Base-by-base conservation (phyloP, 64 coral and sea anemone genomes). In the Actinia equina region DNA sequence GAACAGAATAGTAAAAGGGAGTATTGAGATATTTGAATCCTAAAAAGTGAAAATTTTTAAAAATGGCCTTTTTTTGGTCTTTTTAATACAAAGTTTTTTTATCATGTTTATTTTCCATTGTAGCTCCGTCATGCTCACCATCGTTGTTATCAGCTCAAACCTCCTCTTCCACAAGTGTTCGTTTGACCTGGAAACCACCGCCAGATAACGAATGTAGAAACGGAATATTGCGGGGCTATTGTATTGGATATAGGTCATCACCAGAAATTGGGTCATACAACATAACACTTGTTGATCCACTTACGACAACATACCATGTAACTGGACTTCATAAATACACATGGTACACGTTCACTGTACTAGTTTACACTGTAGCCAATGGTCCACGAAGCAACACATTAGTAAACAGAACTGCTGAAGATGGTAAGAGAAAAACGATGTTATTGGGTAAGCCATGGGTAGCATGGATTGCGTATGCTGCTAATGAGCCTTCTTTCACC, bases 111-210 rank as follows among this genome's bases (percentile, higher is more conserved):
- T 81, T 49, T 37, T 46, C 22, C 14, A 52, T 20, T 51, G 19
- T 52, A 81, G 78, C 78, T 22, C 78, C 78, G 23, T 22, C 42
- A 22, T 52, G 78, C 52, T 25, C 78, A 1, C 78, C 78, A 5
- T 52, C 44, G 49, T n/a, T 81, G 27, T 10, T 49, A 81, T 44
- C 78, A 44, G 41, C 49, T 43, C 43, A 81, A 22, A 17, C 49
- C 22, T 4, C 22, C 18, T 81, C 78, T 13, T 81, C 78, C 17
- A 51, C 78, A 81, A 81, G 49, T 81, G 49, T 81, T 81, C 42
- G 78, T 49, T 44, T 52, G 78, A 81, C 78, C 42, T 81, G 78
- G 78, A 23, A 17, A 52, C 44, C 44, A 81, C 78, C 49, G 22
- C 43, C 43, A 51, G 22, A 81, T 81, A 81, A 46, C 17, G 49